Base-by-base conservation (phyloP, 2,797 vertebrate genomes). In the Delichon dasypus region DNA sequence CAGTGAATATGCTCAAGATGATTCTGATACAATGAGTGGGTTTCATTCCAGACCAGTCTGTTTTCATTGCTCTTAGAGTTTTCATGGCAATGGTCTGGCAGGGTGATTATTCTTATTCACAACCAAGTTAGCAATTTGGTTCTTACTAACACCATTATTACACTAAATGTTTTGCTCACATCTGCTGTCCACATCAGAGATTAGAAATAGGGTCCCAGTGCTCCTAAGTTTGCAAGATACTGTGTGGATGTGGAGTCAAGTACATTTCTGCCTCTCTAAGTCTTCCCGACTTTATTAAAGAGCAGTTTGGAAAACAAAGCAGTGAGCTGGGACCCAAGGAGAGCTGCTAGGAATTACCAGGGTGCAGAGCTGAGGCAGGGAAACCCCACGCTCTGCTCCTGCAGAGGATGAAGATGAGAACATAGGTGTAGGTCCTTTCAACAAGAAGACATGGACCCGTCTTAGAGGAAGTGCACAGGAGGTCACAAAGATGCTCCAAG, bases 91-190 rank as follows among this genome's bases (percentile, higher is more conserved):
- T 19, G 66, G 64, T 42, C 85, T 65, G 91, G 77, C 77, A 79
- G 86, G 44, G 36, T 30, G 64, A 91, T 92, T 54, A 22, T 83
- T 95, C 91, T 86, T 61, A 44, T 85, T 94, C 91, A 83, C 50
- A 89, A 68, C 13, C 81, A 58, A 77, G 40, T 73, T 77, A 77
- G 73, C 58, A 42, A 54, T 68, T 42, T 78, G 54, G 80, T 55
- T 65, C 54, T 81, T 55, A 29, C 75, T 92, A 93, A 94, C 60
- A 32, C 38, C 81, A 57, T 95, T 93, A 88, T 91, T 47, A 83
- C 22, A 8, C 73, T 91, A n/a, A 82, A 88, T 61, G 58, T 61
- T 61, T 61, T 62, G 77, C 71, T 71, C 50, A 62, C 75, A 75
- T 88, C 75, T 89, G 92, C 65, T 85, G 67, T 67, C 58, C 10